phyloP scores from a whole-genome alignment of 92 coral and sea anemone genomes.

The Epizoanthus scotinus region DNA sequence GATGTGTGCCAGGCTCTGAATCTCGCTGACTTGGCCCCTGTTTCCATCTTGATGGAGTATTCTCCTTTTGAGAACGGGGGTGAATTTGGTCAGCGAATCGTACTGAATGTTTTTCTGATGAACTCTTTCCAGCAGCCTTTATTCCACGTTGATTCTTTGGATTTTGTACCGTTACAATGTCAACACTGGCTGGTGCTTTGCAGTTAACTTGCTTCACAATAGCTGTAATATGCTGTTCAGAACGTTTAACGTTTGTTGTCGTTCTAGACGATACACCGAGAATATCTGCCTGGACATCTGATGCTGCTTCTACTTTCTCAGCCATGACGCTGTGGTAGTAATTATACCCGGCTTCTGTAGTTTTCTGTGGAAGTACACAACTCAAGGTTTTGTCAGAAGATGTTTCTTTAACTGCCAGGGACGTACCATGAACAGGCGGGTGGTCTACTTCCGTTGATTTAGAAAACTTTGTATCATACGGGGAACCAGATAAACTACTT shows the following conservation, averaged over 20 bases:
- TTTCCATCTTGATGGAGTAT: too few relatives aligned
- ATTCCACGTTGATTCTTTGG: not conserved
- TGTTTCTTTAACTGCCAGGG: not conserved
- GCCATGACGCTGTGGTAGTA: not conserved
- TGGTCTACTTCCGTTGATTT: not conserved
- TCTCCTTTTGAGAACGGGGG: not conserved
- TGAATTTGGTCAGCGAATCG: slow-evolving; percentile 18
- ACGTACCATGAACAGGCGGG: not conserved
- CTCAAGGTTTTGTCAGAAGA: not conserved
- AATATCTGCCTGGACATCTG: not conserved
- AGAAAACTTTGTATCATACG: not conserved
- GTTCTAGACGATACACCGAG: not conserved
- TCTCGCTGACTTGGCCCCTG: too few relatives aligned
- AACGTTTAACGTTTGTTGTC: not conserved
- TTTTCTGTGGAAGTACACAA: too few relatives aligned
- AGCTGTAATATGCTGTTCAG: not conserved
- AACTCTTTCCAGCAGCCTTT: not conserved
- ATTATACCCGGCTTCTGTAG: too few relatives aligned
- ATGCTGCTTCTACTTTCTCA: not conserved
- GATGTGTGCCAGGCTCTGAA: too few relatives aligned
- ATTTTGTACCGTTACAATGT: too few relatives aligned
- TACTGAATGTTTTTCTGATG: slow-evolving; percentile 1
- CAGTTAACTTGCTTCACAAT: not conserved
- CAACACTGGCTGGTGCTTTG: not conserved
- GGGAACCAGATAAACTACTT: not conserved